phyloP scores from a whole-genome alignment of 2,888 invertebrate genomes.

The Diarsia mendica region DNA sequence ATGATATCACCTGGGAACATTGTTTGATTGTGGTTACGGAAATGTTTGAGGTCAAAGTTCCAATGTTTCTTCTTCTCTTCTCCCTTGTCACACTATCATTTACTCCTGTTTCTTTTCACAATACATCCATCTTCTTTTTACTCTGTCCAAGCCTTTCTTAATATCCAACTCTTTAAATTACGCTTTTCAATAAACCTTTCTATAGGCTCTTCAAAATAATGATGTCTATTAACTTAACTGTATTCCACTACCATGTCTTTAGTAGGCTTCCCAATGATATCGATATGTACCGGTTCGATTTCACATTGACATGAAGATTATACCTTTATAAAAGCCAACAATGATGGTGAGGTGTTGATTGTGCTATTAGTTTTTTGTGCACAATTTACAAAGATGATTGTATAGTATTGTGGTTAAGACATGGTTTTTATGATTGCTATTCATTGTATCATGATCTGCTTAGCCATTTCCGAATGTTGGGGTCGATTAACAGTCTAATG shows the following conservation, averaged over 20 bases:
- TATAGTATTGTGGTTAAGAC: background rate
- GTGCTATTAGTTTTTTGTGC: background rate
- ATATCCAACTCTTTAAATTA: too few relatives aligned
- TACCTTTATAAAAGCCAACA: conserved; percentile 5
- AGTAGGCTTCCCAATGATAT: background rate
- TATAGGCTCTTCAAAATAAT: background rate
- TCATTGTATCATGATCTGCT: background rate
- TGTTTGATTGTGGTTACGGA: too few relatives aligned
- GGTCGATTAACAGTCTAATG: too few relatives aligned
- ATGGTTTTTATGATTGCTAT: background rate
- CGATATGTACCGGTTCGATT: conserved; percentile 26
- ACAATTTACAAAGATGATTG: conserved; percentile 7
- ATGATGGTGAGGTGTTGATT: background rate
- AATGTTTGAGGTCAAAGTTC: too few relatives aligned
- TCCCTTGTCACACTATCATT: too few relatives aligned
- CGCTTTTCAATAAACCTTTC: background rate
- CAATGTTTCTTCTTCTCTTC: too few relatives aligned
- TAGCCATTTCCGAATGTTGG: too few relatives aligned
- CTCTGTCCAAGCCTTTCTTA: too few relatives aligned
- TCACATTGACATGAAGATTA: conserved; percentile 10
- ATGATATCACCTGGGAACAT: too few relatives aligned
- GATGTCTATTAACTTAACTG: background rate
- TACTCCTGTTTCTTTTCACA: too few relatives aligned
- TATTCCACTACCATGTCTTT: background rate
- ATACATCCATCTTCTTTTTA: too few relatives aligned